A percentile compares a stretch with the other conserved stretches of the same genome.
These are phyloP conservation scores for Reinhardtius hippoglossoides DNA, from an alignment of 2,113 vertebrate genomes.

Conservation along the genomic window DNA sequence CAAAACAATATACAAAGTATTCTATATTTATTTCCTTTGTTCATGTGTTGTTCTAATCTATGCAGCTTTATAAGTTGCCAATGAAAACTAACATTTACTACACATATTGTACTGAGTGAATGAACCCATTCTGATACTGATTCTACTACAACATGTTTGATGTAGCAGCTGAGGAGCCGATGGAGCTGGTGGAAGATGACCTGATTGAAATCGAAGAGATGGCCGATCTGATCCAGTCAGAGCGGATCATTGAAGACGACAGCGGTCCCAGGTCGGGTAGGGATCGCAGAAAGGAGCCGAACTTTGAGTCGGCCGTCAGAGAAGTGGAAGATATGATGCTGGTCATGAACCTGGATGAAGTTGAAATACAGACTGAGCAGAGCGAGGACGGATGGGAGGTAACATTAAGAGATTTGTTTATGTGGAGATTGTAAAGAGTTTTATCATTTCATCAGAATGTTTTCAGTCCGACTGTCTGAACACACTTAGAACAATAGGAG, in stretches of 20 bases:
- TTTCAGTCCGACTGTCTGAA: not conserved
- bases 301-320: conserved; percentile 50
- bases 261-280: conserved; percentile 42
- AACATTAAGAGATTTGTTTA: conserved; percentile 16
- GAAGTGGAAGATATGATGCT: conserved; percentile 80
- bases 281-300: conserved; percentile 20
- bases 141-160: not conserved
- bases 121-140: not conserved
- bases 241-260: conserved; percentile 88
- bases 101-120: not conserved
- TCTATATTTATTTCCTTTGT: too few species aligned
- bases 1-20: too few species aligned
- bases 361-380: conserved; percentile 46
- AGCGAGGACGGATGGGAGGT: conserved; percentile 69
- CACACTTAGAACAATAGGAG: not conserved
- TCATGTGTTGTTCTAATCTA: not conserved
- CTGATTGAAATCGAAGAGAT: conserved; percentile 88
- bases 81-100: not conserved
- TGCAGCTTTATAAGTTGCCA: not conserved
- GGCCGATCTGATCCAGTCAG: conserved; percentile 90
- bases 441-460: not conserved
- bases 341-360: conserved; percentile 83
- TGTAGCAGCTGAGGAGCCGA: conserved; percentile 57
- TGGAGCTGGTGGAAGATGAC: conserved; percentile 72
- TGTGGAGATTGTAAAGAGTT: not conserved